A percentile compares a stretch with the other conserved stretches of the same genome.
phyloP scores from a whole-genome alignment of 2,888 invertebrate species.

The Allygus modestus region DNA sequence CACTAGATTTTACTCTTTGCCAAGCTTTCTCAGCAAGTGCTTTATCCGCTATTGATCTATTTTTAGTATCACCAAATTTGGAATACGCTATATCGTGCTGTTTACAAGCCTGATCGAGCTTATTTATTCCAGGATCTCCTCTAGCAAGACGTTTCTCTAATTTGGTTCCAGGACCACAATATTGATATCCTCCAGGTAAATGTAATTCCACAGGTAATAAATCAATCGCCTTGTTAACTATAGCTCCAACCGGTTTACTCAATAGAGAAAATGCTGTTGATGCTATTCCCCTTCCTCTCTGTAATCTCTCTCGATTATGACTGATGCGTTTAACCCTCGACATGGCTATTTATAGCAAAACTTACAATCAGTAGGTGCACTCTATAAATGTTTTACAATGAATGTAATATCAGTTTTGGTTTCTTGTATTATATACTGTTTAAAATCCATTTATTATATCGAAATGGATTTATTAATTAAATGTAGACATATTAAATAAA shows the following conservation, averaged over 20 bases:
- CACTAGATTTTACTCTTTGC: slow-evolving; percentile 63
- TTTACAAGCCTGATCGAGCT: slow-evolving; percentile 66
- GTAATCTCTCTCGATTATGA: background rate
- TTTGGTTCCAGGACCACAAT: slow-evolving; percentile 66
- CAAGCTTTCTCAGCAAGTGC: slow-evolving; percentile 63
- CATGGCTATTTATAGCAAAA: background rate
- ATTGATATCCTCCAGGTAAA: slow-evolving; percentile 66
- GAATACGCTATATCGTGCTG: slow-evolving; percentile 66
- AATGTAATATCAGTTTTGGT: no score
- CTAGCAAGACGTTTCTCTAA: slow-evolving; percentile 56
- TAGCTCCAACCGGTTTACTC: slow-evolving; percentile 2
- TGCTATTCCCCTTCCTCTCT: slow-evolving; percentile 18
- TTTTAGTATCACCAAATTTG: slow-evolving; percentile 6
- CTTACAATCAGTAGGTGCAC: no score
- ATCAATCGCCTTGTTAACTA: slow-evolving; percentile 57
- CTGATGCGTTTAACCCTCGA: background rate
- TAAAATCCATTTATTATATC: no score
- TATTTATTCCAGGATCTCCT: slow-evolving; percentile 64
- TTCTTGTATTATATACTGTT: no score
- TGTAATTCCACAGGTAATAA: slow-evolving; percentile 64
- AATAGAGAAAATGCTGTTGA: background rate
- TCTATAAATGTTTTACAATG: no score
- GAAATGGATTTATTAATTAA: no score
- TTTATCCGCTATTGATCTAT: slow-evolving; percentile 63
- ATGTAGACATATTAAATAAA: no score